Percentiles rank a stretch among this genome's conserved stretches.
Conservation (phyloP, 2,888 invertebrate genomes). For the Trypoxylon attenuatum region DNA sequence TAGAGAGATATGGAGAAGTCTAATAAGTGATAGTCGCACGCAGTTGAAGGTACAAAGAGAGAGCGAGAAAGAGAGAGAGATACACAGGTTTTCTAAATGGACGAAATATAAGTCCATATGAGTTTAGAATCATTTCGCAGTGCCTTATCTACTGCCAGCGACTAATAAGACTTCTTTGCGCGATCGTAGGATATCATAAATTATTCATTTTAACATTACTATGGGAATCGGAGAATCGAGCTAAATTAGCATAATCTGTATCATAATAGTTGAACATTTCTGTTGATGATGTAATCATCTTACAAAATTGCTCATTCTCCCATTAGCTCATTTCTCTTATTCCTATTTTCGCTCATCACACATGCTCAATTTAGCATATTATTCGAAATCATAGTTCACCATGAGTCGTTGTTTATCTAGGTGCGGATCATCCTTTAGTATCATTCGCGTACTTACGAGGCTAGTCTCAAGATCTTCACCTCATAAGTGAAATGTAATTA, state of each 20-base stretch:
- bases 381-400: neutral
- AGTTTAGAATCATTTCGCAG: no score
- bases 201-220: neutral
- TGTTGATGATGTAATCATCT: neutral
- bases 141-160: no score
- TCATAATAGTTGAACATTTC: no score
- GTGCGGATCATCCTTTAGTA: conserved; percentile 28
- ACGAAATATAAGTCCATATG: no score
- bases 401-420: no score
- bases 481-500: no score
- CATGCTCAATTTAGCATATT: neutral
- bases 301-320: neutral
- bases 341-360: neutral
- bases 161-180: no score
- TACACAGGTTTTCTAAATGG: no score
- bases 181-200: no score
- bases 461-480: conserved; percentile 3
- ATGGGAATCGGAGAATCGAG: neutral
- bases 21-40: neutral
- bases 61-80: no score
- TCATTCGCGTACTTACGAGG: conserved; percentile 56
- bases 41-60: neutral
- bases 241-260: neutral
- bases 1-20: neutral
- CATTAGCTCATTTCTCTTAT: neutral